These are phyloP conservation scores for Athene cunicularia DNA, from an alignment of 2,113 vertebrate genomes.

Conservation along the genomic window DNA sequence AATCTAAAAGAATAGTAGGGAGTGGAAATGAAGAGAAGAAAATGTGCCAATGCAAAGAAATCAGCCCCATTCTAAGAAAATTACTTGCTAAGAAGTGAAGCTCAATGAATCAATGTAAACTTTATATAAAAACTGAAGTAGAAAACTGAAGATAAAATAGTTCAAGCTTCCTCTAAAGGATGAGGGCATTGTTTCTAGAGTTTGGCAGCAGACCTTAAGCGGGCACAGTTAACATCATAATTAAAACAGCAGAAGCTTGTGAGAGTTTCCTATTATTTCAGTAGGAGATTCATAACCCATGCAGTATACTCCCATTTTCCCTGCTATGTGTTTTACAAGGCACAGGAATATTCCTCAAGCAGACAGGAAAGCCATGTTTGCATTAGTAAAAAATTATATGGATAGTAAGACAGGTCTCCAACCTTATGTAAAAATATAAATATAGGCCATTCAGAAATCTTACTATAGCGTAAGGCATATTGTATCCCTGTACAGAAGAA, in stretches of 20 bases:
- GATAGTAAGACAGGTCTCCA: not conserved
- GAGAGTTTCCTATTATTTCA: not conserved
- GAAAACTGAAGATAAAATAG: not conserved
- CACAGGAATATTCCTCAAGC: not conserved
- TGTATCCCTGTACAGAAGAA: not conserved
- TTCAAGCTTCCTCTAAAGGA: not conserved
- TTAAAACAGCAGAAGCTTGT: not conserved
- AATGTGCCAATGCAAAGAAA: not conserved
- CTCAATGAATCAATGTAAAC: not conserved
- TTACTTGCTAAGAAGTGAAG: not conserved
- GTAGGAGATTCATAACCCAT: not conserved
- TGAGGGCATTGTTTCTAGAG: not conserved
- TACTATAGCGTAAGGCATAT: not conserved
- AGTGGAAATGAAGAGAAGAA: conserved; percentile 19
- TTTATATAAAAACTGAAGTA: not conserved
- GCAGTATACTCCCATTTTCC: not conserved
- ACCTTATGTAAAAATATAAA: not conserved
- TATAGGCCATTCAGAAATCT: not conserved
- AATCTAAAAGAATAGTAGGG: conserved; percentile 2
- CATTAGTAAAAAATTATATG: not conserved
- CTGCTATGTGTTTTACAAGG: not conserved
- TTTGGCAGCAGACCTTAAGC: not conserved
- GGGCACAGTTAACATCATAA: not conserved
- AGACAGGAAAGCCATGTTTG: not conserved
- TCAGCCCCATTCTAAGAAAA: not conserved